Evolutionary conservation across 2,797 vertebrate genomes (phyloP).

Genomic region (Thaleichthys pacificus): DNA sequence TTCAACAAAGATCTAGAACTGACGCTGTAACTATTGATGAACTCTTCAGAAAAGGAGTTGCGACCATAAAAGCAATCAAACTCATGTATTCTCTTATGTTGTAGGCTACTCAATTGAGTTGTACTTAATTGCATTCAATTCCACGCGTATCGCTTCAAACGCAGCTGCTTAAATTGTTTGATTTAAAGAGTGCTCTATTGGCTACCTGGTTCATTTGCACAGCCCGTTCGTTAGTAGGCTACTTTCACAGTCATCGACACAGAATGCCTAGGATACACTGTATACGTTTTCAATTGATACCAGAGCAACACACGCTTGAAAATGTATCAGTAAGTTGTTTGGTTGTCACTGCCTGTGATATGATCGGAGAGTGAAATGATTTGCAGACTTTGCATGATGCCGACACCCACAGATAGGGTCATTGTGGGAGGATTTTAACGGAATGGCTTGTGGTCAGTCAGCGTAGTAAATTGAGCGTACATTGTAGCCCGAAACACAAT

Average conservation of each 20-base stretch:
- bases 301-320: background rate
- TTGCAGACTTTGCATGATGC: background rate
- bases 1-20: background rate
- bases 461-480: background rate
- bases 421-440: background rate
- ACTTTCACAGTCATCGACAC: background rate
- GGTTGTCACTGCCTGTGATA: background rate
- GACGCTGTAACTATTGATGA: background rate
- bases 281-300: too few species aligned
- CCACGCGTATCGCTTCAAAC: background rate
- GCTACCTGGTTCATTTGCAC: background rate
- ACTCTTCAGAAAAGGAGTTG: background rate
- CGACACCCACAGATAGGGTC: background rate
- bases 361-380: background rate
- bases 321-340: background rate
- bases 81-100: background rate
- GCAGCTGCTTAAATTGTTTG: background rate
- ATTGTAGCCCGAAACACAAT: background rate
- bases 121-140: too few species aligned
- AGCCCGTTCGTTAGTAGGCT: background rate
- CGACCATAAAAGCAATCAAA: background rate
- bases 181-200: background rate
- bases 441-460: background rate
- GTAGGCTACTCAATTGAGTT: too few species aligned
- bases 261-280: too few species aligned